Evolutionary conservation across 2,797 vertebrate species (phyloP).

Genomic region (Anabas testudineus): DNA sequence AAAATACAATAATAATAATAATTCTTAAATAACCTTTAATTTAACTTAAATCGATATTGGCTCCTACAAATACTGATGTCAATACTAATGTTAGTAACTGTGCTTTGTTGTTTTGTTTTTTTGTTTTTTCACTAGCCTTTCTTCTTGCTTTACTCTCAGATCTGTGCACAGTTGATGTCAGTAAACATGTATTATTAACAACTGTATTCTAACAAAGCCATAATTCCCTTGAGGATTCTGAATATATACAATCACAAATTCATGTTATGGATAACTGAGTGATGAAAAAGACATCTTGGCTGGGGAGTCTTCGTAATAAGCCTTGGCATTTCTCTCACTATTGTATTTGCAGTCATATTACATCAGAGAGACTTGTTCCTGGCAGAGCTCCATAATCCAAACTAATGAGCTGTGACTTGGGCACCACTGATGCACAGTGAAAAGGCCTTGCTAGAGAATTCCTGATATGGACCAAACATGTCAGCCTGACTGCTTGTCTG

Average conservation of each 20-base stretch:
- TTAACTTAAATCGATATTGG: too few relatives aligned
- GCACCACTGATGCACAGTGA: conserved; percentile 43
- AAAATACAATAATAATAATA: too few relatives aligned
- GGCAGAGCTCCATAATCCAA: conserved; percentile 55
- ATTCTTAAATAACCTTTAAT: too few relatives aligned
- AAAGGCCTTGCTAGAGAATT: conserved; percentile 38
- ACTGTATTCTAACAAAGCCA: conserved; percentile 10
- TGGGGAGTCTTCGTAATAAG: conserved; percentile 1
- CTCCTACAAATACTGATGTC: conserved; percentile 23
- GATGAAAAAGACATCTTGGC: conserved; percentile 30
- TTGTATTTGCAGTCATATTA: conserved; percentile 45
- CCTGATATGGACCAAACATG: conserved; percentile 58
- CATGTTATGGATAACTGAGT: conserved; percentile 9
- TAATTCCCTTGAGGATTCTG: conserved; percentile 1
- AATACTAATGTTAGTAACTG: not conserved
- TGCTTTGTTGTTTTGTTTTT: too few relatives aligned
- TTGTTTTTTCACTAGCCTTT: not conserved
- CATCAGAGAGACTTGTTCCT: conserved; percentile 45
- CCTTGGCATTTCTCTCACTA: conserved; percentile 16
- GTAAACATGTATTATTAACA: not conserved
- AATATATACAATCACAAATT: conserved; percentile 11
- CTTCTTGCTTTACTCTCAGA: conserved; percentile 2
- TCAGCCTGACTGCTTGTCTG: conserved; percentile 53
- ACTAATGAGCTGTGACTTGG: conserved; percentile 69
- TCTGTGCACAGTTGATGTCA: not conserved